phyloP scores from a whole-genome alignment of 2,797 vertebrate species.

The Chloroceryle inda region DNA sequence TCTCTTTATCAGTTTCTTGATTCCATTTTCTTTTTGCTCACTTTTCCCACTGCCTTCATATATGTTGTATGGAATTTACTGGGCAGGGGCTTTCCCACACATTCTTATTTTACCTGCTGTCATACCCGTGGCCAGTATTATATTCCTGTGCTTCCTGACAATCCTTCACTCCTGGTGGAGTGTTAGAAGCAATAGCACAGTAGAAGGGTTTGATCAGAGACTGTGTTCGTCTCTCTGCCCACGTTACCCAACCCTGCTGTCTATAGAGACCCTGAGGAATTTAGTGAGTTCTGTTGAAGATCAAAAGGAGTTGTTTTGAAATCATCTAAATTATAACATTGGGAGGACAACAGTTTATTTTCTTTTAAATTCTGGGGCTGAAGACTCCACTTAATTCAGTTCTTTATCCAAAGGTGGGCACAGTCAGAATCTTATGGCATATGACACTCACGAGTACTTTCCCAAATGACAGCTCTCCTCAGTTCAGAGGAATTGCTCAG shows the following conservation, averaged over 20 bases:
- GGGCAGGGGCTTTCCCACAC: background rate
- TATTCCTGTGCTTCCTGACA: background rate
- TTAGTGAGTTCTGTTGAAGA: background rate
- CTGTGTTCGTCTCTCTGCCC: background rate
- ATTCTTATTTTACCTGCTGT: background rate
- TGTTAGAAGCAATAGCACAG: background rate
- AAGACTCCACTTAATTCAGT: background rate
- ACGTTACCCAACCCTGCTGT: background rate
- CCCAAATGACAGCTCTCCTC: background rate
- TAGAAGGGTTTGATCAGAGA: background rate
- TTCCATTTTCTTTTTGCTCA: background rate
- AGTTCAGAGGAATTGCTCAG: background rate
- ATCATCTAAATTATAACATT: background rate
- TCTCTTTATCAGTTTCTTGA: background rate
- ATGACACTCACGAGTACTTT: background rate
- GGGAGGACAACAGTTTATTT: background rate
- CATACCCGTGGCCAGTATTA: rapidly evolving
- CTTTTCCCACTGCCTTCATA: background rate
- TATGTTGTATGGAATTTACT: background rate
- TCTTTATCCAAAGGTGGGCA: background rate
- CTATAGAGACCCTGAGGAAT: background rate
- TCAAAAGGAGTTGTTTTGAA: background rate
- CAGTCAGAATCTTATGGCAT: background rate
- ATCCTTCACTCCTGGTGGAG: background rate
- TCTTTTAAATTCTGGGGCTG: background rate